Evolutionary conservation across 1,140 invertebrate genomes (phyloP).

Genomic region (Papilio glaucus): DNA sequence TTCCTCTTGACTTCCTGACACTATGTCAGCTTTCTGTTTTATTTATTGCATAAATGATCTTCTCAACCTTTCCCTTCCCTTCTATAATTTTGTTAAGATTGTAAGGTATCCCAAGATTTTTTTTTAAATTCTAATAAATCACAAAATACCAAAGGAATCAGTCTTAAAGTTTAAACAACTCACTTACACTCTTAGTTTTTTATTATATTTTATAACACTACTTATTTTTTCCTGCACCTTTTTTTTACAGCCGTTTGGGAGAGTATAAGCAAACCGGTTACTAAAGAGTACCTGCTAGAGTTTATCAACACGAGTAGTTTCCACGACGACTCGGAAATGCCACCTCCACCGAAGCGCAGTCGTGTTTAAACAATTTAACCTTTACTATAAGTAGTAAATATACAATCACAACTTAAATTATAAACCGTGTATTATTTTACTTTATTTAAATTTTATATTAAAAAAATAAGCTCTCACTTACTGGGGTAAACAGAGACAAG

Average conservation of each 20-base stretch:
- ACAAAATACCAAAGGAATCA: no score
- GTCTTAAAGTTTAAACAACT: no score
- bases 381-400: conserved; percentile 19
- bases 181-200: no score
- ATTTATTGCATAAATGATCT: no score
- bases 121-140: no score
- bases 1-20: no score
- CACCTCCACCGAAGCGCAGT: conserved; percentile 84
- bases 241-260: conserved; percentile 86
- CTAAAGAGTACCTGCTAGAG: conserved; percentile 89
- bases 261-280: conserved; percentile 91
- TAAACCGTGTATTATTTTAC: neutral
- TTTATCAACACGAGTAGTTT: conserved; percentile 88
- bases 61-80: no score
- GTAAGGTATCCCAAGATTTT: no score
- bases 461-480: neutral
- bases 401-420: neutral
- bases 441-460: conserved; percentile 19
- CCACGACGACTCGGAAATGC: conserved; percentile 86
- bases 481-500: no score
- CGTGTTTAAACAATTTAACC: conserved; percentile 48
- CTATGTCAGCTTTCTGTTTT: no score
- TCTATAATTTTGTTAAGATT: no score
- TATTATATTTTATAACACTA: no score
- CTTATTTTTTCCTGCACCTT: conserved; percentile 34